Conservation (phyloP, 1,140 invertebrate genomes). For the Dreissena rostriformis region DNA sequence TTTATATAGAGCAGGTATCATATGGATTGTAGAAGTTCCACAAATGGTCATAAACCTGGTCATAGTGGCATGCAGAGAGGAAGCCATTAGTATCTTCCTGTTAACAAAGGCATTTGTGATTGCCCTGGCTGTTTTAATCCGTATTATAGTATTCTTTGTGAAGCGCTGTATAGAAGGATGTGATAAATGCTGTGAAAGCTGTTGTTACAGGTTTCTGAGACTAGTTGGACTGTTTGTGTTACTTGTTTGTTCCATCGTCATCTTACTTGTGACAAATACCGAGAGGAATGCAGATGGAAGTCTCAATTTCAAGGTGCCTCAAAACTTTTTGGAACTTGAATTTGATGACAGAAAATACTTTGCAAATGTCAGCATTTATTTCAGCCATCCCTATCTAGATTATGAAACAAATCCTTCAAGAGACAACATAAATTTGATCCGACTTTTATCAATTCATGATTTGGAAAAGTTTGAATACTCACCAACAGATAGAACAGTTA, state of each 20-base stretch:
- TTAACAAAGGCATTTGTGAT: conserved; percentile 71
- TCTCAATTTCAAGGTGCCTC: conserved; percentile 68
- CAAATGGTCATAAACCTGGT: conserved; percentile 71
- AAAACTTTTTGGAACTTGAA: conserved; percentile 67
- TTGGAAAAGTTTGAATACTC: conserved; percentile 60
- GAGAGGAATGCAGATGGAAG: conserved; percentile 62
- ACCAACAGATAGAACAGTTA: conserved; percentile 40
- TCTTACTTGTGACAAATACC: conserved; percentile 68
- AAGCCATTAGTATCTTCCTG: conserved; percentile 75
- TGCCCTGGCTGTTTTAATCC: conserved; percentile 66
- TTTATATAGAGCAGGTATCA: conserved; percentile 64
- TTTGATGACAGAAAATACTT: conserved; percentile 74
- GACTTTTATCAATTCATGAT: conserved; percentile 64
- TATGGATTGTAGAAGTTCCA: conserved; percentile 75
- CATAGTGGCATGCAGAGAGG: conserved; percentile 73
- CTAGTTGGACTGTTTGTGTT: conserved; percentile 69
- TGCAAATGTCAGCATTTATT: conserved; percentile 64
- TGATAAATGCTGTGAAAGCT: conserved; percentile 44
- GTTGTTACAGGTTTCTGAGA: conserved; percentile 62
- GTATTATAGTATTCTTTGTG: conserved; percentile 39
- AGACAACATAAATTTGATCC: conserved; percentile 60
- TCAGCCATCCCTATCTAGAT: conserved; percentile 42
- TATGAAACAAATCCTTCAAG: background rate
- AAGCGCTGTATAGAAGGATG: conserved; percentile 45
- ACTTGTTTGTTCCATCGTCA: conserved; percentile 67